phyloP scores from a whole-genome alignment of 2,888 invertebrate genomes.

The Cerastoderma edule region DNA sequence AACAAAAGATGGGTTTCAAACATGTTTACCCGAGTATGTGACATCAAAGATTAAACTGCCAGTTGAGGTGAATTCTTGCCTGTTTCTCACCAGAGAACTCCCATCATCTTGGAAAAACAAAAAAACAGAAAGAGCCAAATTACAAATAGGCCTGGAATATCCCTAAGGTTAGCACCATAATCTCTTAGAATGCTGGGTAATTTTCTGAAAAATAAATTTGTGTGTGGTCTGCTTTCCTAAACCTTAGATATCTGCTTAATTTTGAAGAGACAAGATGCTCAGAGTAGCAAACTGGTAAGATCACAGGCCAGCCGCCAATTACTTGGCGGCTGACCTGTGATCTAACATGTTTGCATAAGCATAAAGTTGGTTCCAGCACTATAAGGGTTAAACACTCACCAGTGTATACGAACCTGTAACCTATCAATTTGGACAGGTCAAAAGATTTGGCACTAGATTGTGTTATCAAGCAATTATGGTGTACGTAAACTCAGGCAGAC shows the following conservation, averaged over 20 bases:
- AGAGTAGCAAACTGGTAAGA: not conserved
- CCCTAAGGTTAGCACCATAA: no score
- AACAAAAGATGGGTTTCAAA: not conserved
- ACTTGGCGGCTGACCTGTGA: no score
- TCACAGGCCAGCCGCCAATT: no score
- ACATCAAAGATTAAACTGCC: slow-evolving; percentile 59
- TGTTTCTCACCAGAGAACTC: slow-evolving; percentile 23
- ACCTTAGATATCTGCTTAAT: not conserved
- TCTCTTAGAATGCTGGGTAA: no score
- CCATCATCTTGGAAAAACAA: slow-evolving; percentile 41
- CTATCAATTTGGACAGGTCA: not conserved
- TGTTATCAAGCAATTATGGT: not conserved
- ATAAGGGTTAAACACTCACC: no score
- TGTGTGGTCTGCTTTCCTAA: not conserved
- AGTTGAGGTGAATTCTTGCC: slow-evolving; percentile 51
- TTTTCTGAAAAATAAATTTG: not conserved
- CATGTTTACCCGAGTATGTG: slow-evolving; percentile 28
- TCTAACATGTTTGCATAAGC: no score
- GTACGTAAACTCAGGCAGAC: not conserved
- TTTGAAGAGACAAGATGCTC: not conserved
- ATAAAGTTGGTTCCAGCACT: no score
- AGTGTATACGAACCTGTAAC: not conserved
- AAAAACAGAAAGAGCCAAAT: slow-evolving; percentile 22
- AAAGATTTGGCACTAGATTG: not conserved
- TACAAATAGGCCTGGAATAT: not conserved